Evolutionary conservation across 2,888 invertebrate species (phyloP).

Genomic region (Tuberolachnus salignus): DNA sequence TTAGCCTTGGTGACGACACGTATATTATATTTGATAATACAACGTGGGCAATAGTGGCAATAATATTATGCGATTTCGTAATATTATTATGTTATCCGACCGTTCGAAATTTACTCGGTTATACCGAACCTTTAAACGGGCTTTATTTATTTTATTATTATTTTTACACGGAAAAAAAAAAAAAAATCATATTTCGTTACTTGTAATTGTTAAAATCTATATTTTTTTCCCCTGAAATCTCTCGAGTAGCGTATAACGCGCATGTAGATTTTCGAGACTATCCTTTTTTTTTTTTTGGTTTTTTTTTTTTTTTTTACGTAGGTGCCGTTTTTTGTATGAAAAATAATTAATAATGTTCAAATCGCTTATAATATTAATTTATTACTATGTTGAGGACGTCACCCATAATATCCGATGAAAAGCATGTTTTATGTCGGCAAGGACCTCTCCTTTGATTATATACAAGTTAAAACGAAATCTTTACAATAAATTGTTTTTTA

Average conservation of each 20-base stretch:
- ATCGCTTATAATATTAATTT: background rate
- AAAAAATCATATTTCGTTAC: constrained; percentile 8
- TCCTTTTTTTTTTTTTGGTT: background rate
- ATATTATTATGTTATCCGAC: constrained; percentile 4
- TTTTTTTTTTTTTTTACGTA: too few relatives aligned
- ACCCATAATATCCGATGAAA: too few relatives aligned
- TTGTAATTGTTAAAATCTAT: constrained; percentile 7
- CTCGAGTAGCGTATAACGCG: background rate
- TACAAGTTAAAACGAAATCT: too few relatives aligned
- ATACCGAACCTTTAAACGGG: background rate
- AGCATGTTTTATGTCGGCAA: too few relatives aligned
- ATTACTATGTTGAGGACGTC: background rate
- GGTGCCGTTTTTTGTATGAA: too few relatives aligned
- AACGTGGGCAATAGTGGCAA: too few relatives aligned
- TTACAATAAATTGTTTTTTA: too few relatives aligned
- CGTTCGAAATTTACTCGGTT: background rate
- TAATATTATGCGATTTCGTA: too few relatives aligned
- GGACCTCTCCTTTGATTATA: too few relatives aligned
- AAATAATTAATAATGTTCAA: too few relatives aligned
- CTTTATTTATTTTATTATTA: constrained; percentile 25
- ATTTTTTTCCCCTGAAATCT: background rate
- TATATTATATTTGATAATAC: too few relatives aligned
- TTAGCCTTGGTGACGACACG: too few relatives aligned
- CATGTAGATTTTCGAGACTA: background rate
- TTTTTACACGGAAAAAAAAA: background rate